Percentiles rank a stretch among this genome's conserved stretches.
phyloP scores from a whole-genome alignment of 1,140 invertebrate species.

The Sycobia sp. region DNA sequence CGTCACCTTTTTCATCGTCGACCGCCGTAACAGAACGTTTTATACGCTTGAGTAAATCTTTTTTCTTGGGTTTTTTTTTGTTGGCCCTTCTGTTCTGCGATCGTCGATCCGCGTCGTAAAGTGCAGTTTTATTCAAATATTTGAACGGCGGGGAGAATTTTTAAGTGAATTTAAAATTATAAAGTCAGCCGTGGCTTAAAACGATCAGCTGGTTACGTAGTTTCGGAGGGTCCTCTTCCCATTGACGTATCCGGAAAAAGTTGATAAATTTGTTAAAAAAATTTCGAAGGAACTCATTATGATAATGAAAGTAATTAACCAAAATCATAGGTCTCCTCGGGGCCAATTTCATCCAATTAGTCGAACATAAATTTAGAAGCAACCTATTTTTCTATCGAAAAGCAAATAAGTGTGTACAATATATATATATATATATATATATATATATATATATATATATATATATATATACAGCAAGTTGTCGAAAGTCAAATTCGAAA shows the following conservation, averaged over 20 bases:
- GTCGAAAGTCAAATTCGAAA: conserved; percentile 1
- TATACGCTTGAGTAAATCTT: neutral
- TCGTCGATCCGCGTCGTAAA: neutral
- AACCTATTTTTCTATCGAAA: conserved; percentile 20
- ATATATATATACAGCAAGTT: too few species aligned
- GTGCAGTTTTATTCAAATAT: conserved; percentile 23
- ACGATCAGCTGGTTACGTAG: too few species aligned
- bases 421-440: too few species aligned
- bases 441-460: too few species aligned
- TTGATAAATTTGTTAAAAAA: too few species aligned
- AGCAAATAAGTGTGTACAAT: too few species aligned
- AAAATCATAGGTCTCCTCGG: conserved; percentile 19
- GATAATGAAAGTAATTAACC: conserved; percentile 4
- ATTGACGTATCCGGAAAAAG: neutral
- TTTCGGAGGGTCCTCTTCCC: too few species aligned
- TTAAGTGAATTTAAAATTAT: neutral
- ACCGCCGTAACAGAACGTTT: neutral
- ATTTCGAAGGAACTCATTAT: conserved; percentile 23
- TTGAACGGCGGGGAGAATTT: neutral
- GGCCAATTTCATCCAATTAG: conserved; percentile 21
- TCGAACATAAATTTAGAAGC: neutral
- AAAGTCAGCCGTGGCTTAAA: too few species aligned
- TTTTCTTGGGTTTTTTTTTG: neutral
- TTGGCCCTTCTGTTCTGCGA: too few species aligned
- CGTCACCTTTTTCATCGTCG: neutral